Conservation (phyloP, 2,888 invertebrate species). For the Drosophila affinis region DNA sequence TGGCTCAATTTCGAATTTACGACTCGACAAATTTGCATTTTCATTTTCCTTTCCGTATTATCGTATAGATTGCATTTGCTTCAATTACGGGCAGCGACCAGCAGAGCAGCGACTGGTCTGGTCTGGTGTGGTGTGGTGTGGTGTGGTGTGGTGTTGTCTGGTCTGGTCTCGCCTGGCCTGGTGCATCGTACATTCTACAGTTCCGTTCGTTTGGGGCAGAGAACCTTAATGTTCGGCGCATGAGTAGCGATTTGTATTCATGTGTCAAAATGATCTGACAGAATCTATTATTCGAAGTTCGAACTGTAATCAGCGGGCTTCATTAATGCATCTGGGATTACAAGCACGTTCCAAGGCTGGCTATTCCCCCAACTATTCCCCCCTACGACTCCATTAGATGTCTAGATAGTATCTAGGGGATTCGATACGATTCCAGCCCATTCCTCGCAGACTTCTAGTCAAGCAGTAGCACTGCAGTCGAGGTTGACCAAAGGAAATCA, state of each 20-base stretch:
- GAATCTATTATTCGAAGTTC: neutral
- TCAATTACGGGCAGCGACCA: conserved; percentile 26
- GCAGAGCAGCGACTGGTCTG: no score
- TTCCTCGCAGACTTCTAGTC: conserved; percentile 26
- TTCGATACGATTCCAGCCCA: neutral
- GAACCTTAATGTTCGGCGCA: conserved; percentile 31
- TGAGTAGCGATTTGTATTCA: conserved; percentile 53
- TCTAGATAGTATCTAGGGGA: neutral
- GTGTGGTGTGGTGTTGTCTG: neutral
- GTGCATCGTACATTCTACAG: neutral
- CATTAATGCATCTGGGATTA: conserved; percentile 15
- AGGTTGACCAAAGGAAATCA: conserved; percentile 44
- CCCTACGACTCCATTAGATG: conserved; percentile 26
- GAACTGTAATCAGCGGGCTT: conserved; percentile 14
- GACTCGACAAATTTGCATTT: conserved; percentile 25
- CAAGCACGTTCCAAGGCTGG: conserved; percentile 52
- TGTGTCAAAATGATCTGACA: conserved; percentile 40
- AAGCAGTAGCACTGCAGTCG: conserved; percentile 2
- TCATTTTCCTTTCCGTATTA: conserved; percentile 48
- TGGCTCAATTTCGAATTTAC: conserved; percentile 45
- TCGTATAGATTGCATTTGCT: conserved; percentile 41
- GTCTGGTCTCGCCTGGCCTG: no score
- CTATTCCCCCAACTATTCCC: neutral
- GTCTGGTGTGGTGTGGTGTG: no score
- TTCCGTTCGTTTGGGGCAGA: conserved; percentile 5